Base-by-base conservation (phyloP, 2,113 vertebrate species). In the Pachypanchax playfairii region DNA sequence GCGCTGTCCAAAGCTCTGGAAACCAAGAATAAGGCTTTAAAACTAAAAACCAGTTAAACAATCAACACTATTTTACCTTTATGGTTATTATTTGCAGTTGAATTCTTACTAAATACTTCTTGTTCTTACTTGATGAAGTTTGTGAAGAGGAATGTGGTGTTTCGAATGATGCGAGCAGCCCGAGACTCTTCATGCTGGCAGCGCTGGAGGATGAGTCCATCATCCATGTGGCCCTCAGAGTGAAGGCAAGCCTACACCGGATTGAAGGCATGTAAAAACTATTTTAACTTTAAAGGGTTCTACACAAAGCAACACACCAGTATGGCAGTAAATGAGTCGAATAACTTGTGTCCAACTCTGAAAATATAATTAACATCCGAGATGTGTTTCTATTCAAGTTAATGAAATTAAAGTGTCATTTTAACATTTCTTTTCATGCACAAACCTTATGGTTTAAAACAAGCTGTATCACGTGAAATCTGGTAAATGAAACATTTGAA, bases 201-300 rank as follows among this genome's bases (percentile, higher is more conserved):
- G 54, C 94, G 93, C 89, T 98, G 96, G 57, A 98, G 90, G 5
- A 88, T 96, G 41, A 98, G 83, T 20, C 96, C 96, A 6, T 98
- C 96, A 51, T 98, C 96, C 96, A 96, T 98, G 74, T 98, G 96
- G 48, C 96, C 96, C 87, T 98, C 96, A 86, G 93, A 91, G 59
- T 97, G 96, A 54, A 98, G 91, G 77, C 96, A 96, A 67, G 95
- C 95, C 96, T 98, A 52, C 6, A 18, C 36, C 68, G n/a, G n/a
- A n/a, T n/a, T n/a, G n/a, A n/a, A n/a, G n/a, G n/a, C n/a, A n/a
- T n/a, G n/a, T n/a, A n/a, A n/a, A n/a, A n/a, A n/a, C n/a, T n/a
- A n/a, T n/a, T n/a, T n/a, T n/a, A n/a, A n/a, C n/a, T n/a, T 17
- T 39, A 57, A 28, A 13, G 31, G 26, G 28, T n/a, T 20, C 13